Conservation (phyloP, 35 echinoderm and acorn worm species). For the Eucidaris tribuloides region DNA sequence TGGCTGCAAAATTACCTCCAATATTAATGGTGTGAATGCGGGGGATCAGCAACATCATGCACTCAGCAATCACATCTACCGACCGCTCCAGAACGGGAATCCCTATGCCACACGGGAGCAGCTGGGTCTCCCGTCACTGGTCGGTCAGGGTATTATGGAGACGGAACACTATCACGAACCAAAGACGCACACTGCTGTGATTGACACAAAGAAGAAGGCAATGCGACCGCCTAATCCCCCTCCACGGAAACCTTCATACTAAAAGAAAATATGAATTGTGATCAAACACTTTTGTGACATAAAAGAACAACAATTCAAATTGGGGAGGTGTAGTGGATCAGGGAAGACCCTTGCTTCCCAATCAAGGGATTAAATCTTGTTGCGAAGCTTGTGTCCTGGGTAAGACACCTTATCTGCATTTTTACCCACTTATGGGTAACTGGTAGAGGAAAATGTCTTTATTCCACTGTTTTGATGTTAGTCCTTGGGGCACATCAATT, state of each 20-base stretch:
- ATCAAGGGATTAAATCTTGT: too few relatives aligned
- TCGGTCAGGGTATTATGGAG: neutral
- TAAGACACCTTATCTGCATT: too few relatives aligned
- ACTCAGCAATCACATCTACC: constrained; percentile 2
- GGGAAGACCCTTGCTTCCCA: too few relatives aligned
- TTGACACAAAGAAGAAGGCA: neutral
- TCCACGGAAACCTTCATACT: constrained; percentile 16
- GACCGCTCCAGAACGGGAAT: neutral
- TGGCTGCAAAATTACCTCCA: constrained; percentile 15
- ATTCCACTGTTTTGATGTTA: too few relatives aligned
- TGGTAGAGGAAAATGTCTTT: too few relatives aligned
- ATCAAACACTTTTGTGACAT: too few relatives aligned
- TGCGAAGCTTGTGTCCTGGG: too few relatives aligned
- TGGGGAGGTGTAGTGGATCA: too few relatives aligned
- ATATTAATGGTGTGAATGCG: neutral
- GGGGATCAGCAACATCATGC: neutral
- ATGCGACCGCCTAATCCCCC: constrained; percentile 4
- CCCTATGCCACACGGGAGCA: constrained; percentile 8
- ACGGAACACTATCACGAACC: constrained; percentile 4
- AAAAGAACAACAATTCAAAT: too few relatives aligned
- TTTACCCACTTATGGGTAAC: too few relatives aligned
- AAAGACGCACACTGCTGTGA: neutral
- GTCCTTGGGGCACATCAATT: too few relatives aligned
- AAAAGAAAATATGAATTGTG: neutral
- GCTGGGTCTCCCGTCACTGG: neutral